phyloP scores from a whole-genome alignment of 2,888 invertebrate species.

The Pediacus dermestoides region DNA sequence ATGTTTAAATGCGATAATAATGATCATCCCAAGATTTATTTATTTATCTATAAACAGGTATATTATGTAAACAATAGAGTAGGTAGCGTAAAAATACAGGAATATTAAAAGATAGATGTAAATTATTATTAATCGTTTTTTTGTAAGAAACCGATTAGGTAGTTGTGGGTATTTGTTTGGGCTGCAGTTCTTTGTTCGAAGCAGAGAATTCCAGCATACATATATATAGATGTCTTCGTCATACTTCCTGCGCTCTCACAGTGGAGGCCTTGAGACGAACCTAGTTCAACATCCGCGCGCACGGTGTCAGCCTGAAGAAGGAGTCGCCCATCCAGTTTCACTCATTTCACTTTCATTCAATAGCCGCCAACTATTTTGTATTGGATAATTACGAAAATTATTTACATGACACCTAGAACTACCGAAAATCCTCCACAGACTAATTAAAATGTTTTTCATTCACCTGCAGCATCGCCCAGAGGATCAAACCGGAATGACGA shows the following conservation, averaged over 20 bases:
- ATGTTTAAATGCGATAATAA: too few species aligned
- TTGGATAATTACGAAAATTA: slow-evolving; percentile 7
- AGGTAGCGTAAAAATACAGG: too few species aligned
- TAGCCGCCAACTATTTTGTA: slow-evolving; percentile 26
- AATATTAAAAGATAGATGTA: too few species aligned
- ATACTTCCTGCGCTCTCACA: slow-evolving; percentile 41
- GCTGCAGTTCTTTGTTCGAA: slow-evolving; percentile 26
- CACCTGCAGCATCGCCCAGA: too few species aligned
- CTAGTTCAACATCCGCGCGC: slow-evolving; percentile 51
- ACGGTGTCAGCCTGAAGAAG: slow-evolving; percentile 25
- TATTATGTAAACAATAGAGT: too few species aligned
- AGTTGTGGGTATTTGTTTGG: slow-evolving; percentile 10
- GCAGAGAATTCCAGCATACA: slow-evolving; percentile 20
- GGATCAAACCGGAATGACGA: too few species aligned
- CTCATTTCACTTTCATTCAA: slow-evolving; percentile 50
- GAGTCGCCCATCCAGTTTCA: slow-evolving; percentile 40
- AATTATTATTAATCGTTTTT: not conserved
- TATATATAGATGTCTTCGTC: slow-evolving; percentile 33
- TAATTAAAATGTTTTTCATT: too few species aligned
- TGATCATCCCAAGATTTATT: too few species aligned
- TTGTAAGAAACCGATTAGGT: slow-evolving; percentile 2
- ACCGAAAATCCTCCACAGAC: too few species aligned
- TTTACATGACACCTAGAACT: too few species aligned
- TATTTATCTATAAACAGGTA: too few species aligned
- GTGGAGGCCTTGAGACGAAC: slow-evolving; percentile 50